Base-by-base conservation (phyloP, 2,797 vertebrate genomes). In the Jordanella pulchra region DNA sequence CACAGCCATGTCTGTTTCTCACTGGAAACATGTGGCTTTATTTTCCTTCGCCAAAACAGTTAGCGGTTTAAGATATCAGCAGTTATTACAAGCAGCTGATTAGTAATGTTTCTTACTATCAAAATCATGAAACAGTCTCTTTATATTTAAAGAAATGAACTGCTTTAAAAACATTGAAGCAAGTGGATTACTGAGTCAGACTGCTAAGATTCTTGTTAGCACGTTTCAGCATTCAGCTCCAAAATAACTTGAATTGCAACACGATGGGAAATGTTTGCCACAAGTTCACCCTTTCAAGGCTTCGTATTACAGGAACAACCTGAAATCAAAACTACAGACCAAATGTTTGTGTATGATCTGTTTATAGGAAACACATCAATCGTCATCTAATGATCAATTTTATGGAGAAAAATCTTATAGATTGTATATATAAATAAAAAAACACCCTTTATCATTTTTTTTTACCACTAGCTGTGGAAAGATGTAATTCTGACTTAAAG, bases 111-210 rank as follows among this genome's bases (percentile, higher is more conserved):
- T 11, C 25, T 53, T 64, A 12, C 21, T 56, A 35, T 69, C 15
- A 30, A 48, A 21, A 15, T 7, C 1, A 21, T n/a, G 56, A 27
- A 13, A 30, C 27, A 35, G 39, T 30, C 28, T 10, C 4, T 13
- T 14, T 35, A 23, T 18, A 23, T 54, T 42, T 54, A 55, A 67
- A 55, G 9, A 42, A 17, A n/a, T 25, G 64, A 67, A 13, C 54
- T 12, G 61, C 45, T 60, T 47, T 72, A 44, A 13, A 56, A 60
- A 72, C 44, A 3, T 47, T 60, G 18, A 66, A 66, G 61, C 4
- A 21, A 28, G 27, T 47, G 21, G 17, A 50, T 7, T 32, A 21
- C 9, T 5, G 25, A 71, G 35, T 65, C 18, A 45, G 66, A 47
- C 12, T 23, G 27, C n/a, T 11, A 45, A n/a, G 32, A 65, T 32